Conservation (phyloP, 2,888 invertebrate genomes). For the Drosophila helvetica region DNA sequence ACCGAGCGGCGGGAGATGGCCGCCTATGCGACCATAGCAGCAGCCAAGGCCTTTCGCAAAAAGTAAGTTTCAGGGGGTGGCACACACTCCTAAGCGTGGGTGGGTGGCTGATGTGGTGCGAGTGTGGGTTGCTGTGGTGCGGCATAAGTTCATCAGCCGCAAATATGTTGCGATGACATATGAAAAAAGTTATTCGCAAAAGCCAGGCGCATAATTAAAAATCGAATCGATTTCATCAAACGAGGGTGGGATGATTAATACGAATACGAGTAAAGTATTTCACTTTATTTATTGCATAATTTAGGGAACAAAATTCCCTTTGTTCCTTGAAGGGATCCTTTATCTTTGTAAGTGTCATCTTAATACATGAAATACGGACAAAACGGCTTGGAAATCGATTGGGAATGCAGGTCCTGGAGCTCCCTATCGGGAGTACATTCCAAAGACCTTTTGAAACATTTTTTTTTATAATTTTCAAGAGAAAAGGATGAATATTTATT, state of each 20-base stretch:
- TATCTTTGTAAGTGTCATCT: no score
- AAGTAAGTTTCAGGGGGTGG: constrained; percentile 78
- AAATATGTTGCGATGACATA: constrained; percentile 43
- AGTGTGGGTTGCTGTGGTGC: constrained; percentile 1
- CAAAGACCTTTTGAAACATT: no score
- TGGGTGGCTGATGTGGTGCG: neutral
- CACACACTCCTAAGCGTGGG: neutral
- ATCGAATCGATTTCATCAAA: constrained; percentile 32
- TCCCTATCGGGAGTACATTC: no score
- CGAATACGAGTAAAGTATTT: neutral
- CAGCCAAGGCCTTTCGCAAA: constrained; percentile 83
- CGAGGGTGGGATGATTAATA: constrained; percentile 5
- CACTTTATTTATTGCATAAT: no score
- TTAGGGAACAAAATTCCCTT: no score
- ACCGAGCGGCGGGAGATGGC: constrained; percentile 81
- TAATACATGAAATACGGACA: no score
- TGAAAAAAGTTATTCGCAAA: constrained; percentile 56
- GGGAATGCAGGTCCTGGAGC: no score
- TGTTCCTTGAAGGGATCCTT: no score
- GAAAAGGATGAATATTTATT: no score
- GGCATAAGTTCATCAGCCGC: constrained; percentile 41
- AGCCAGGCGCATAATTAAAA: constrained; percentile 48
- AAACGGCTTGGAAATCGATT: no score
- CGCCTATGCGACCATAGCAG: constrained; percentile 83
- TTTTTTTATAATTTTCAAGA: no score